These are phyloP conservation scores for Falco punctatus DNA, from an alignment of 2,113 vertebrate genomes.

Conservation along the genomic window DNA sequence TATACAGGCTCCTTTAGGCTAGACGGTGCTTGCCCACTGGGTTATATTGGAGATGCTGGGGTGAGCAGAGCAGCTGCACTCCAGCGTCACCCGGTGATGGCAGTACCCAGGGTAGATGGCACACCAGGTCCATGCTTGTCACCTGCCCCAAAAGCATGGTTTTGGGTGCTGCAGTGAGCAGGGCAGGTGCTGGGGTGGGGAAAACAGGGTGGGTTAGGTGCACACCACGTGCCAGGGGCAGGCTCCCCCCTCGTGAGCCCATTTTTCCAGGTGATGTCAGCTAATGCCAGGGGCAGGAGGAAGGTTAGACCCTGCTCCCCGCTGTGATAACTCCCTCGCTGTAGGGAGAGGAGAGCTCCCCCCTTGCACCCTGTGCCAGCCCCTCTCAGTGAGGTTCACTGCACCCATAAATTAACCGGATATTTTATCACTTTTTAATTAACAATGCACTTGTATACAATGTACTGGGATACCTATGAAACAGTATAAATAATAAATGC, in stretches of 20 bases:
- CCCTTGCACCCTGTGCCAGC: not conserved
- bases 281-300: not conserved
- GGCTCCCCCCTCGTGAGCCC: accelerated
- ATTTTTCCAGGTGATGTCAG: not conserved
- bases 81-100: not conserved
- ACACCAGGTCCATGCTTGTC: not conserved
- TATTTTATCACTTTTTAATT: slow-evolving; percentile 45
- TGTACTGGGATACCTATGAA: not conserved
- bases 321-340: not conserved
- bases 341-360: not conserved
- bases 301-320: not conserved
- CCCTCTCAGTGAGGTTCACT: not conserved
- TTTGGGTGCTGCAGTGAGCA: not conserved
- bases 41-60: accelerated
- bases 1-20: not conserved
- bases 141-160: not conserved
- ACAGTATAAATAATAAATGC: slow-evolving; percentile 37
- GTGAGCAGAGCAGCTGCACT: not conserved
- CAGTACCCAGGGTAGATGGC: not conserved
- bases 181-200: not conserved
- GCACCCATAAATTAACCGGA: not conserved
- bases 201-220: not conserved
- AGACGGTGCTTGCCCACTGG: not conserved
- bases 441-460: not conserved
- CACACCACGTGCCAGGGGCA: not conserved